Evolutionary conservation across 2,797 vertebrate genomes (phyloP).

Genomic region (Podarcis lilfordi): DNA sequence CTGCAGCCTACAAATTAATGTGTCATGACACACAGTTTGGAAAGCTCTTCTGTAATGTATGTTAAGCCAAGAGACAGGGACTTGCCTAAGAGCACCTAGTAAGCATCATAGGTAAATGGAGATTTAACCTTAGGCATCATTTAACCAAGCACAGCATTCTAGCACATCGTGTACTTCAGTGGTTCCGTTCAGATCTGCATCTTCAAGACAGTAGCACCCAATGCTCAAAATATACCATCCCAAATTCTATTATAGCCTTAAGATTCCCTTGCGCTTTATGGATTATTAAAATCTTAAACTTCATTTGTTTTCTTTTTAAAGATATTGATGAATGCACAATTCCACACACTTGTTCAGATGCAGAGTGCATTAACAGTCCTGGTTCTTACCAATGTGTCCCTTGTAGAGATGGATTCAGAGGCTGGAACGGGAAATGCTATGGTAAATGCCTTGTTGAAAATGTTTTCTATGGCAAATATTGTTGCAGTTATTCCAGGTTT

Average conservation of each 20-base stretch:
- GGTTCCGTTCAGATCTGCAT: background rate
- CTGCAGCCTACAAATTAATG: no score
- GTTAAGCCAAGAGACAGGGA: background rate
- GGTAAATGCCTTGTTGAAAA: conserved; percentile 78
- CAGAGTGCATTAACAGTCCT: conserved; percentile 87
- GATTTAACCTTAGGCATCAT: background rate
- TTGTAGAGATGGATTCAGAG: conserved; percentile 87
- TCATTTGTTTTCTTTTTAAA: conserved; percentile 62
- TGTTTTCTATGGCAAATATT: background rate
- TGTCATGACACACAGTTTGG: no score
- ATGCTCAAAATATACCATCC: background rate
- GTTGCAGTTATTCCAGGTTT: background rate
- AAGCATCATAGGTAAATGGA: background rate
- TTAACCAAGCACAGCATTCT: background rate
- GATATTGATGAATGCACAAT: conserved; percentile 90
- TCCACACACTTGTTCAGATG: conserved; percentile 83
- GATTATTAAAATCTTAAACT: background rate
- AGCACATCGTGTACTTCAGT: background rate
- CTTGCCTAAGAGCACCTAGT: background rate
- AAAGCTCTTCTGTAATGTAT: background rate
- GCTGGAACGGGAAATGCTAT: conserved; percentile 86
- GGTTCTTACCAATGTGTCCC: conserved; percentile 89
- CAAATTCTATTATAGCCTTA: background rate
- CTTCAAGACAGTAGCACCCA: background rate
- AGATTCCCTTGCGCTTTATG: conserved; percentile 22